A percentile compares a stretch with the other conserved stretches of the same genome.
Evolutionary conservation across 1,140 invertebrate genomes (phyloP).

Genomic region (Papilio polytes): DNA sequence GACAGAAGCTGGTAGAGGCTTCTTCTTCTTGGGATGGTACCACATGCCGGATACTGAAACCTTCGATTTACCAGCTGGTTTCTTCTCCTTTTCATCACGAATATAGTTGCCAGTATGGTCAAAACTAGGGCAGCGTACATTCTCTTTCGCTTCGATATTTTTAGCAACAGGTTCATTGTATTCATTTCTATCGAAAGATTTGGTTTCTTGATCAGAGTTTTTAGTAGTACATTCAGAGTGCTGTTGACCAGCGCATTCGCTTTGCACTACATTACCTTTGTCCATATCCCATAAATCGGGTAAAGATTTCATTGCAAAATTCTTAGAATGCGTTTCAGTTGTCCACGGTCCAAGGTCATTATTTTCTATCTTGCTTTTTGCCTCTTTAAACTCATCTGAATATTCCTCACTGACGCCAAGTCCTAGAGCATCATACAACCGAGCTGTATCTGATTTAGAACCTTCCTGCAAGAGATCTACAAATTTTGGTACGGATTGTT

Average conservation of each 20-base stretch:
- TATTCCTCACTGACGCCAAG: slow-evolving; percentile 62
- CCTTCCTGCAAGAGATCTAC: slow-evolving; percentile 79
- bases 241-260: slow-evolving; percentile 52
- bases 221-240: slow-evolving; percentile 51
- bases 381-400: slow-evolving; percentile 62
- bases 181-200: slow-evolving; percentile 55
- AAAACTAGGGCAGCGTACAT: slow-evolving; percentile 66
- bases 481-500: slow-evolving; percentile 79
- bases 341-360: slow-evolving; percentile 53
- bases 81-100: slow-evolving; percentile 72
- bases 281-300: slow-evolving; percentile 61
- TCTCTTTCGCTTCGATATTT: slow-evolving; percentile 56
- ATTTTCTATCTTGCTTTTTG: slow-evolving; percentile 53
- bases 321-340: slow-evolving; percentile 49
- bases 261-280: slow-evolving; percentile 49
- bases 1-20: slow-evolving; percentile 63
- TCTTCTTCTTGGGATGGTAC: slow-evolving; percentile 81
- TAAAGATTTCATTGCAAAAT: slow-evolving; percentile 53
- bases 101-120: slow-evolving; percentile 75
- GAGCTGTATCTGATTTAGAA: slow-evolving; percentile 73
- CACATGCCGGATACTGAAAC: slow-evolving; percentile 69
- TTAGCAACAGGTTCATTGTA: slow-evolving; percentile 51
- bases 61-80: slow-evolving; percentile 63
- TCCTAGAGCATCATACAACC: slow-evolving; percentile 76
- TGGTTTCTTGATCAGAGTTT: slow-evolving; percentile 51